These are phyloP conservation scores for Phalacrocorax pelagicus DNA, from an alignment of 2,113 vertebrate species.

Conservation along the genomic window DNA sequence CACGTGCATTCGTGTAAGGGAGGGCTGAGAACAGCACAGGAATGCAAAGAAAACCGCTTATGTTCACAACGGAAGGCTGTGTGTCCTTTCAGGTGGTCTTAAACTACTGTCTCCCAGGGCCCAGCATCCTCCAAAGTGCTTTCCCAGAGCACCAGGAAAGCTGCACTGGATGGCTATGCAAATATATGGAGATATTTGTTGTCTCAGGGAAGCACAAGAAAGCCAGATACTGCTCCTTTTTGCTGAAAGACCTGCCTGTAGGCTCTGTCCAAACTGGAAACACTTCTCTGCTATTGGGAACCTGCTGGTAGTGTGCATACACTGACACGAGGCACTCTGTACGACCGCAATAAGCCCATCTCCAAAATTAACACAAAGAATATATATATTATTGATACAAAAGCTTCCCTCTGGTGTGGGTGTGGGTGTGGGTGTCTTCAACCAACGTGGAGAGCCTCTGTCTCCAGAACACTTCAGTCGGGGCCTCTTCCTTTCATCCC, in stretches of 20 bases:
- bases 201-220: neutral
- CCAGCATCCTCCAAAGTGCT: neutral
- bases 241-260: neutral
- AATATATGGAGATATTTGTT: neutral
- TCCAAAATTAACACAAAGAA: neutral
- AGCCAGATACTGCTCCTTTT: neutral
- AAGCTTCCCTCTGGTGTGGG: neutral
- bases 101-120: rapidly evolving
- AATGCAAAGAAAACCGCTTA: neutral
- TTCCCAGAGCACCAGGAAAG: neutral
- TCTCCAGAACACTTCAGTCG: neutral
- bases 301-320: neutral
- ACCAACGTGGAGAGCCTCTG: neutral
- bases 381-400: neutral
- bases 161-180: neutral
- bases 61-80: neutral
- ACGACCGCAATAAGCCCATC: neutral
- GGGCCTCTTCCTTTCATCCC: neutral
- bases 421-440: neutral
- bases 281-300: neutral
- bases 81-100: neutral
- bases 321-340: neutral
- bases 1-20: neutral
- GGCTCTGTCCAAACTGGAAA: neutral
- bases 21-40: neutral